A percentile compares a stretch with the other conserved stretches of the same genome.
Evolutionary conservation across 2,113 vertebrate genomes (phyloP).

Genomic region (Vidua chalybeata): DNA sequence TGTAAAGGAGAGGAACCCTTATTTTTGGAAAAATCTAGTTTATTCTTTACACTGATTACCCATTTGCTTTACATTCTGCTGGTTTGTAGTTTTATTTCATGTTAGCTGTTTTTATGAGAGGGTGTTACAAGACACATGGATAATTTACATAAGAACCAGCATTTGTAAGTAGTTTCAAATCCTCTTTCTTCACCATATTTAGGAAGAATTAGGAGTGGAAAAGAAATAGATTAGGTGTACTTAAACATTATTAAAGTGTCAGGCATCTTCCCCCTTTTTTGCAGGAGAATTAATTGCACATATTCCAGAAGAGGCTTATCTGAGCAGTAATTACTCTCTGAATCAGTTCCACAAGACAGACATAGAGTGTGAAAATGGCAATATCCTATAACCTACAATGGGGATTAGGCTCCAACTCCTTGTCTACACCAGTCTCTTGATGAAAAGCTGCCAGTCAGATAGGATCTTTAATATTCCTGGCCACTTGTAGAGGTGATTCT

Average conservation of each 20-base stretch:
- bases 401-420: conserved; percentile 40
- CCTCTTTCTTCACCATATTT: conserved; percentile 67
- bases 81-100: conserved; percentile 44
- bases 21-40: neutral
- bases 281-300: conserved; percentile 63
- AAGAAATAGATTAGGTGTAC: conserved; percentile 71
- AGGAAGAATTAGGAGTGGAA: conserved; percentile 68
- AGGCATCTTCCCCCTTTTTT: conserved; percentile 50
- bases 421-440: neutral
- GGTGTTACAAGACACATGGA: neutral
- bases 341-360: conserved; percentile 49
- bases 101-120: conserved; percentile 50
- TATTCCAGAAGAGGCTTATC: conserved; percentile 69
- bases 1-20: conserved; percentile 16
- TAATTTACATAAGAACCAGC: conserved; percentile 63
- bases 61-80: conserved; percentile 19
- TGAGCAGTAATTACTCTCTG: conserved; percentile 64
- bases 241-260: conserved; percentile 76
- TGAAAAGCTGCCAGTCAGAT: conserved; percentile 65
- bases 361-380: conserved; percentile 40
- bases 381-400: conserved; percentile 40
- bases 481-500: conserved; percentile 33
- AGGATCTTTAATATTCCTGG: conserved; percentile 72
- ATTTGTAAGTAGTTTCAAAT: conserved; percentile 69
- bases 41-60: conserved; percentile 21